Evolutionary conservation across 2,797 vertebrate species (phyloP).

Genomic region (Denticeps clupeoides): DNA sequence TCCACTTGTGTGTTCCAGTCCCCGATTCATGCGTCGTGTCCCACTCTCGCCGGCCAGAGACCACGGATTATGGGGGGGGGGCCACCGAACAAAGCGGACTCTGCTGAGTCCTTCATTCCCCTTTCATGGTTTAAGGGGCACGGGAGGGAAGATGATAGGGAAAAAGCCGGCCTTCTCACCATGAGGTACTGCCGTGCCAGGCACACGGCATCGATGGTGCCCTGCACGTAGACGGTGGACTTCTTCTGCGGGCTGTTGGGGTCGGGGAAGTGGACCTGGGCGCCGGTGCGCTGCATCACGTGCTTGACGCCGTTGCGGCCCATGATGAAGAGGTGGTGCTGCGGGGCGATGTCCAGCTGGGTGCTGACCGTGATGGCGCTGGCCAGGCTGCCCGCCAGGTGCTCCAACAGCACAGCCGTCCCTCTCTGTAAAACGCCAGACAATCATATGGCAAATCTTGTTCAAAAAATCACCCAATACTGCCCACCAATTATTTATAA

Average conservation of each 20-base stretch:
- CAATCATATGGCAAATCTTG: neutral
- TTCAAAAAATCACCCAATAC: too few species aligned
- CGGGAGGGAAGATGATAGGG: neutral
- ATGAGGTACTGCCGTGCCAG: slow-evolving; percentile 95
- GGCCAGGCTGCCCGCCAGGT: slow-evolving; percentile 84
- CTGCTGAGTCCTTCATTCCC: neutral
- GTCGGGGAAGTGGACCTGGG: slow-evolving; percentile 97
- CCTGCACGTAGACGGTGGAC: slow-evolving; percentile 97
- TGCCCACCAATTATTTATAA: too few species aligned
- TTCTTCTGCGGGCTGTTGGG: slow-evolving; percentile 76
- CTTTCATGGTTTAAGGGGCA: slow-evolving; percentile 3
- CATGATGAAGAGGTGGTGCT: slow-evolving; percentile 98
- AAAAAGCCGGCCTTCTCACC: slow-evolving; percentile 51
- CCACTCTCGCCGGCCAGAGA: slow-evolving; percentile 5
- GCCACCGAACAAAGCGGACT: slow-evolving; percentile 10
- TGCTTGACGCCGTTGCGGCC: slow-evolving; percentile 93
- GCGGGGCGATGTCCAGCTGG: slow-evolving; percentile 89
- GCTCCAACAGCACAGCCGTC: slow-evolving; percentile 83
- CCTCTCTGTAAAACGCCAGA: slow-evolving; percentile 63
- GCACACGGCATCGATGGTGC: slow-evolving; percentile 94
- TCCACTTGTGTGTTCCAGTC: slow-evolving; percentile 30
- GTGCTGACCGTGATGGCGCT: slow-evolving; percentile 88
- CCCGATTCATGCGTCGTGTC: neutral
- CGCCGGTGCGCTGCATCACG: slow-evolving; percentile 93
- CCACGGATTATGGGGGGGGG: slow-evolving; percentile 9